Evolutionary conservation across 2,888 invertebrate species (phyloP).

Genomic region (Stramonita haemastoma): DNA sequence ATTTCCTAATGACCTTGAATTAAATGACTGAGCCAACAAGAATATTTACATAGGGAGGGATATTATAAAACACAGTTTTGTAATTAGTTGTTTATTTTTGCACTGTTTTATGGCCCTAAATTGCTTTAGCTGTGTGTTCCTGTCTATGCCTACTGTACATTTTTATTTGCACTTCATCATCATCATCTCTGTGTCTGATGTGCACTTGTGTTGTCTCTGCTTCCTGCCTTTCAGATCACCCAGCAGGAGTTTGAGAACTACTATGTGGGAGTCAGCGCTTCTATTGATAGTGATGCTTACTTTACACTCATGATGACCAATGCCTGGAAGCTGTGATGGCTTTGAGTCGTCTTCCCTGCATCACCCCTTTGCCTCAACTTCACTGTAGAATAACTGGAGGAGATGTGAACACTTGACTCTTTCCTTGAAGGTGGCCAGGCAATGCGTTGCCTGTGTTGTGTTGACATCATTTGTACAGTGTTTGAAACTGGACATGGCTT

Average conservation of each 20-base stretch:
- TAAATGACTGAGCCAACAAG: too few species aligned
- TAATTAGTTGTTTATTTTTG: too few species aligned
- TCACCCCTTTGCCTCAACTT: neutral
- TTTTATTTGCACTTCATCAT: neutral
- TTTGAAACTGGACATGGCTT: too few species aligned
- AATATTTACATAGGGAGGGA: too few species aligned
- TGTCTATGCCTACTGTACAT: neutral
- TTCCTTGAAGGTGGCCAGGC: neutral
- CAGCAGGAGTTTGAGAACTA: slow-evolving; percentile 95
- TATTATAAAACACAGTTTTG: too few species aligned
- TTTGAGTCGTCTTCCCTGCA: neutral
- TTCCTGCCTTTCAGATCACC: slow-evolving; percentile 85
- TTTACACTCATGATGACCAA: slow-evolving; percentile 97
- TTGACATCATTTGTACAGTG: too few species aligned
- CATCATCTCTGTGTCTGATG: neutral
- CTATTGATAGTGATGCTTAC: slow-evolving; percentile 94
- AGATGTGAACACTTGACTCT: neutral
- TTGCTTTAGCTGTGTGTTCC: neutral
- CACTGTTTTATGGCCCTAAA: too few species aligned
- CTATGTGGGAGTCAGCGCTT: slow-evolving; percentile 94
- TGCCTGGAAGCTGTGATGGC: slow-evolving; percentile 83
- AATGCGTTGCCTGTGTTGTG: neutral
- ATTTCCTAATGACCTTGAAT: too few species aligned
- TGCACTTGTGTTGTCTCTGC: neutral
- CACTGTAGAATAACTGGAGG: neutral